phyloP scores from a whole-genome alignment of 2,113 vertebrate species.

The Steatornis caripensis region DNA sequence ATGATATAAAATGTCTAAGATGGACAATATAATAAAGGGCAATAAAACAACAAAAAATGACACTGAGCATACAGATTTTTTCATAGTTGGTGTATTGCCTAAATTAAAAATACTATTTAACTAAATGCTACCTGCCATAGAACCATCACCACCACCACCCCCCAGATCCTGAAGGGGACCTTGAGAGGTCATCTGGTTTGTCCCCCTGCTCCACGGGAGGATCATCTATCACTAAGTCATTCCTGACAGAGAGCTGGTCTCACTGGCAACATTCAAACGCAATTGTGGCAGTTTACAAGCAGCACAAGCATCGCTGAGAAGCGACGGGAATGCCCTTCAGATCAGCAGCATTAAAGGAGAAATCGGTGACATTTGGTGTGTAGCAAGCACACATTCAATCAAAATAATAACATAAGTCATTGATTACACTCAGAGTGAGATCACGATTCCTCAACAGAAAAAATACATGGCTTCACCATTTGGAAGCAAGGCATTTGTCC shows the following conservation, averaged over 20 bases:
- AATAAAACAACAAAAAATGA: background rate
- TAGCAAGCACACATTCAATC: background rate
- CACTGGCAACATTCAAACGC: accelerated
- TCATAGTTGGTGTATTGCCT: background rate
- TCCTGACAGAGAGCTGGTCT: background rate
- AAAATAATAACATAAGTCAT: background rate
- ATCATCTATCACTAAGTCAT: background rate
- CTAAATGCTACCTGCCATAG: slow-evolving; percentile 18
- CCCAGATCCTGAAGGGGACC: background rate
- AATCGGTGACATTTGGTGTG: background rate
- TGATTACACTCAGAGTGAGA: background rate
- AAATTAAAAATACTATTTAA: background rate
- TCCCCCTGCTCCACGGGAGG: background rate
- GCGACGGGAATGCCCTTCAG: background rate
- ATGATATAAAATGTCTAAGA: background rate
- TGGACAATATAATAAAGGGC: background rate
- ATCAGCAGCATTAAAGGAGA: background rate
- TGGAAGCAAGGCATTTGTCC: background rate
- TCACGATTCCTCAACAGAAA: background rate
- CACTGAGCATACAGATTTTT: background rate
- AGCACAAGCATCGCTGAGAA: background rate
- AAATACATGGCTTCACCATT: background rate
- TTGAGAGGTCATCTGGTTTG: background rate
- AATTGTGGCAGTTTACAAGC: background rate
- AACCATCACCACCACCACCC: background rate